Evolutionary conservation across 1,140 invertebrate species (phyloP).

Genomic region (Lordiphosa clarofinis): DNA sequence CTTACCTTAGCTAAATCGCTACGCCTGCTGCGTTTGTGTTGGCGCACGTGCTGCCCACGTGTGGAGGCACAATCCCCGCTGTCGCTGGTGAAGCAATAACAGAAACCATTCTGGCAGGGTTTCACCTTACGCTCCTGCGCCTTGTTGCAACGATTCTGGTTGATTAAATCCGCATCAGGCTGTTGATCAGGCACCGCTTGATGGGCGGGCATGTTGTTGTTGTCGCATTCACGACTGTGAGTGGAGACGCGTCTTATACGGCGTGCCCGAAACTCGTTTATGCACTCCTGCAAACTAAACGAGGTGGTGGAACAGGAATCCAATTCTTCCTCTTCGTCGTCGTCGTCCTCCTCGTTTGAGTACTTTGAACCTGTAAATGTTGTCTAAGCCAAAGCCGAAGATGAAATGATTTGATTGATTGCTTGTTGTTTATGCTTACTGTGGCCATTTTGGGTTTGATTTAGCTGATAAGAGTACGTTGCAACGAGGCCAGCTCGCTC

Average conservation of each 20-base stretch:
- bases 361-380: slow-evolving; percentile 51
- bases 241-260: slow-evolving; percentile 58
- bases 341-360: slow-evolving; percentile 21
- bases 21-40: slow-evolving; percentile 56
- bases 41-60: slow-evolving; percentile 66
- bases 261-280: slow-evolving; percentile 71
- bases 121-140: slow-evolving; percentile 69
- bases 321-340: slow-evolving; percentile 51
- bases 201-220: slow-evolving; percentile 8
- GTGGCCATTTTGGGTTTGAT: slow-evolving; percentile 41
- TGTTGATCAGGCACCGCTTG: slow-evolving; percentile 8
- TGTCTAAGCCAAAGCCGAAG: slow-evolving; percentile 28
- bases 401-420: neutral
- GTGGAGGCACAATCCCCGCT: slow-evolving; percentile 69
- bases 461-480: slow-evolving; percentile 36
- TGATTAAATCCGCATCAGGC: slow-evolving; percentile 65
- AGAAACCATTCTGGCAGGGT: slow-evolving; percentile 73
- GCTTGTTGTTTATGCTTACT: slow-evolving; percentile 31
- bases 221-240: slow-evolving; percentile 62
- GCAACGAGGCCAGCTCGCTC: slow-evolving; percentile 24
- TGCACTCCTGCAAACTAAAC: slow-evolving; percentile 74
- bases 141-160: slow-evolving; percentile 72
- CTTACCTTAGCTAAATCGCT: slow-evolving; percentile 52
- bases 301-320: slow-evolving; percentile 62
- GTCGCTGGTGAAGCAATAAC: slow-evolving; percentile 78